Base-by-base conservation (phyloP, 2,888 invertebrate species). In the Rhimphoctona megacephalus region DNA sequence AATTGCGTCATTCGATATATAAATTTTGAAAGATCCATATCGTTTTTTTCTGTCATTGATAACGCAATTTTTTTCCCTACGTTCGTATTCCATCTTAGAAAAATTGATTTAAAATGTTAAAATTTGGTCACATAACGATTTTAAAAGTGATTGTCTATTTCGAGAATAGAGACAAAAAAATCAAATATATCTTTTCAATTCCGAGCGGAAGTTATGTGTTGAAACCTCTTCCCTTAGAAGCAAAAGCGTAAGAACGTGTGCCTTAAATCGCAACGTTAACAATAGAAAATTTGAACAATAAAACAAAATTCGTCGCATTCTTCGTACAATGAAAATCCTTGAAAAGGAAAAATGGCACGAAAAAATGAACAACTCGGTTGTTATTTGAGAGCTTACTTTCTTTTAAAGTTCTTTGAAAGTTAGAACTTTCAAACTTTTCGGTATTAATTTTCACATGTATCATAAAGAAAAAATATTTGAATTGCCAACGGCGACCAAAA, bases 271-370 rank as follows among this genome's bases (percentile, higher is more conserved):
- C 61, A 61, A 61, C 57, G 46, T 33, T 33, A 61, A 57, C 25
- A 64, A 49, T 70, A 70, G 61, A 70, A 70, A 33, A 49, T 49
- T 39, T 70, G 25, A 70, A 30, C 5, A 33, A 30, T 19, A 49
- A 25, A 46, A 46, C 17, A 46, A 46, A 69, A 17, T 7, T 69
- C 19, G 69, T 43, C 9, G 22, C 5, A 46, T 25, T 14, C 6
- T 30, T 9, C 22, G 25, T 22, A 46, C 43, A 19, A 8, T 30
- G 19, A 8, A 49, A 17, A 30, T 30, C 19, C 9, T 49, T 70
- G 19, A 33, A n/a, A 46, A 70, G 17, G 30, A 14, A 30, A 30
- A 17, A 61, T 17, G 30, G 30, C 1, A 17, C 61, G 30, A 30
- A 61, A 61, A 61, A 61, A 30, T 17, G 3, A 30, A 61, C 5